Evolutionary conservation across 2,888 invertebrate genomes (phyloP), one percentile per base, ranked within the genome.

Genomic region (Campopleginae sp.): DNA sequence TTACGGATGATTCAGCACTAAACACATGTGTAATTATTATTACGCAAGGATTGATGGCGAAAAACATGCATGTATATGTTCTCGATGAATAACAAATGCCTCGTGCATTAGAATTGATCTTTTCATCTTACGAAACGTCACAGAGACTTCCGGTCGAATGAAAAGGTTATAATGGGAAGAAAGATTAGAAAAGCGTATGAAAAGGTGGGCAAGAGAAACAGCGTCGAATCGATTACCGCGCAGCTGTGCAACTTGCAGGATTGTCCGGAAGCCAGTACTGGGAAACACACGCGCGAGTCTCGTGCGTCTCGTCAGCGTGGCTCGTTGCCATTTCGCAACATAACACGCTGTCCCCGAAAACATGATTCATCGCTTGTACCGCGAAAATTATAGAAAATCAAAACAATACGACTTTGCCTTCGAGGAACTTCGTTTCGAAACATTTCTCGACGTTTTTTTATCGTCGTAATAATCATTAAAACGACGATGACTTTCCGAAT

Each of bases 251-350:
- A 74, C 68, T 68, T 78, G 48, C 61, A 48, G 74, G 44, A 81
- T 74, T 78, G 58, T 72, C 44, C 54, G 38, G 72, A 63, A 31
- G 46, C 58, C n/a, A n/a, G 6, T 68, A 66, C 54, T 42, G 51
- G 61, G 46, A 48, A 46, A 42, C 7, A 46, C 63, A 51, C 65
- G 51, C 65, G 2, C 44, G 44, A 61, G 51, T n/a, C 54, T 33
- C 51, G 46, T 10, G 66, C 70, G 82, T 86, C 82, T 80, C 82
- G 78, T 80, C 86, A 85, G 89, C 87, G 80, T 84, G 83, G 81
- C 82, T 78, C 86, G 84, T 86, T 86, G 75, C 86, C 80, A 83
- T 68, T 74, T 61, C 66, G 61, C 80, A 44, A 44, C 42, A 12
- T 6, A 42, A 42, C 23, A 68, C 23, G 23, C 33, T 3, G 27